Evolutionary conservation across 2,797 vertebrate genomes (phyloP), one percentile per base, ranked within the genome.

Genomic region (Ara ararauna): DNA sequence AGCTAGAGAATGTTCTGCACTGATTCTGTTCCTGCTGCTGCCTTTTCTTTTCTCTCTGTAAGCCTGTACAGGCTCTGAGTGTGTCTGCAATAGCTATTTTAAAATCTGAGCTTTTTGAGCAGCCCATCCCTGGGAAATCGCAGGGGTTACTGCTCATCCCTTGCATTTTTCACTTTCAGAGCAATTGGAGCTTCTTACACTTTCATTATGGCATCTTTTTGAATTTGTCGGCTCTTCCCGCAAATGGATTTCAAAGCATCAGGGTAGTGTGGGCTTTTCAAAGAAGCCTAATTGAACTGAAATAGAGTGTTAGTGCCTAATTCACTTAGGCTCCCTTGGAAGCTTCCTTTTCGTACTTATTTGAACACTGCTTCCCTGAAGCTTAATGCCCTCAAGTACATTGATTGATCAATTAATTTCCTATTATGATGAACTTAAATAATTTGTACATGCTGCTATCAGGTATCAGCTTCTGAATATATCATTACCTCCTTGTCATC

Each of bases 131-230:
- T 40, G 3, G 85, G 91, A 96, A 95, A 94, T 95, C 94, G 88
- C 93, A 91, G 91, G 78, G 83, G 96, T 94, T 96, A 94, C 96
- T 0, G 40, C 93, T 97, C 95, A 93, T 90, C 95, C 85, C 87
- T 93, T 67, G 83, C 32, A 1, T 78, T 95, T 92, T 91, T 82
- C 93, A 71, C 83, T 95, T 94, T 90, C 76, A 87, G 74, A 85
- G 83, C 94, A 96, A 96, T 82, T 94, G 93, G 82, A 94, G 95
- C 86, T 90, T 90, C 94, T 95, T 96, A 74, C 91, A 82, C 89
- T 90, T 94, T 90, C 88, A 94, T 96, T 94, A 96, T n/a, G 62
- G 89, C 89, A 86, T 90, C 95, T 88, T 93, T 94, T 66, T 91
- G 94, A 87, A 94, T 96, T 94, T 76, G 66, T 91, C 94, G 91